A percentile compares a stretch with the other conserved stretches of the same genome.
These are phyloP conservation scores for Archaeoteleia sp. DNA, from an alignment of 2,888 invertebrate genomes.

Conservation along the genomic window DNA sequence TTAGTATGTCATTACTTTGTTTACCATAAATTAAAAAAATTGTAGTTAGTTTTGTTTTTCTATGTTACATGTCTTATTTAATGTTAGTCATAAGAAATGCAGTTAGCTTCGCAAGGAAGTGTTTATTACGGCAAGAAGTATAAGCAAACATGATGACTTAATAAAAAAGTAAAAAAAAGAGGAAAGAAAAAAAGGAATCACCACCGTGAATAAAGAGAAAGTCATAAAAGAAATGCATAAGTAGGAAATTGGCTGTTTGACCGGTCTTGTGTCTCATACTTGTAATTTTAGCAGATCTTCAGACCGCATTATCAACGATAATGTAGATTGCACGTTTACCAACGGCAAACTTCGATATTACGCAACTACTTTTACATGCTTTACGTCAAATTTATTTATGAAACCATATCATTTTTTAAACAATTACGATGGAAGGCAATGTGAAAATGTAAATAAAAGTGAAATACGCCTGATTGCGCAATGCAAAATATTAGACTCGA, in stretches of 20 bases:
- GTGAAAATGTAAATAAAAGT: too few species aligned
- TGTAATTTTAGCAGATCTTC: conserved; percentile 8
- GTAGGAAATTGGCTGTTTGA: conserved; percentile 29
- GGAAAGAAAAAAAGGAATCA: conserved; percentile 26
- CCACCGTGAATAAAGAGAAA: conserved; percentile 34
- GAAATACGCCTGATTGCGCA: too few species aligned
- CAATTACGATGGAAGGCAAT: too few species aligned
- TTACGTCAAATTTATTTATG: too few species aligned
- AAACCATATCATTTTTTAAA: too few species aligned
- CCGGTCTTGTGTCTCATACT: conserved; percentile 5
- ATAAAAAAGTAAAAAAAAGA: conserved; percentile 29
- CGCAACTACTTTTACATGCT: too few species aligned
- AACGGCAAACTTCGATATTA: too few species aligned
- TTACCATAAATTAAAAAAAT: too few species aligned
- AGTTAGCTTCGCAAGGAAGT: conserved; percentile 13
- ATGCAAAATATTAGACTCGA: conserved; percentile 1
- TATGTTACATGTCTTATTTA: too few species aligned
- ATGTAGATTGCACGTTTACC: too few species aligned
- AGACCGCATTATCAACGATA: neutral
- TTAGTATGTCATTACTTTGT: too few species aligned
- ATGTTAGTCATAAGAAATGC: too few species aligned
- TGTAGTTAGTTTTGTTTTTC: neutral
- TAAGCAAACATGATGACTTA: conserved; percentile 17
- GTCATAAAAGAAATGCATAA: conserved; percentile 29
- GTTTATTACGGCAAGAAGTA: conserved; percentile 24